Base-by-base conservation (phyloP, 2,113 vertebrate genomes). In the Atrichornis clamosus region DNA sequence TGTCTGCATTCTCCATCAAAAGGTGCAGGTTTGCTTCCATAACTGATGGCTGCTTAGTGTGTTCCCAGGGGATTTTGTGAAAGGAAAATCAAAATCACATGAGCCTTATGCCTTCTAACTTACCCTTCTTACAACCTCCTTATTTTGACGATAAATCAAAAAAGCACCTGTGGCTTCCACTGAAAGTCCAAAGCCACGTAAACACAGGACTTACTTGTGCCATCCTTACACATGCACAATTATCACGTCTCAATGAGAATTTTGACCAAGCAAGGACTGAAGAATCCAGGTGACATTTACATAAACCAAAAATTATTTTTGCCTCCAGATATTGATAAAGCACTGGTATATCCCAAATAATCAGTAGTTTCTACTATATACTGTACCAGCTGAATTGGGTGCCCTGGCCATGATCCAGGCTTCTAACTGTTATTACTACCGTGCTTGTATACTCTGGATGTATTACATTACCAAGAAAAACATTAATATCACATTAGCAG, bases 391-490 rank as follows among this genome's bases (percentile, higher is more conserved):
- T 84, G 55, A 87, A 93, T 41, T 75, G 55, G 65, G 77, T 60
- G 64, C 50, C 21, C 30, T 91, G 96, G 97, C 93, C 75, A 62
- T 21, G 50, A 72, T 94, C 90, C 96, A 97, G 85, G 59, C 90
- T 70, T 89, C 44, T 73, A 76, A 81, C 72, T 83, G 69, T 84
- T 94, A 84, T 67, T 93, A 78, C 87, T 94, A 49, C 37, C 95
- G 93, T 67, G 88, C 62, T 59, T 97, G 73, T 70, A 84, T 91
- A 97, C 89, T 93, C 80, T 56, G 89, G 91, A 87, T 94, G 73
- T 97, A 95, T 85, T 79, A 79, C 46, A 74, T 83, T 95, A 95
- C 88, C 60, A 6, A 81, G 72, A 95, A 96, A 96, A 95, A 93
- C 62, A 96, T 95, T 74, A 92, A 90, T 90, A 94, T 73, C 58